Conservation (phyloP, 30 jellyfish, hydroid and myxozoan species). For the Phacellophora camtschatica region DNA sequence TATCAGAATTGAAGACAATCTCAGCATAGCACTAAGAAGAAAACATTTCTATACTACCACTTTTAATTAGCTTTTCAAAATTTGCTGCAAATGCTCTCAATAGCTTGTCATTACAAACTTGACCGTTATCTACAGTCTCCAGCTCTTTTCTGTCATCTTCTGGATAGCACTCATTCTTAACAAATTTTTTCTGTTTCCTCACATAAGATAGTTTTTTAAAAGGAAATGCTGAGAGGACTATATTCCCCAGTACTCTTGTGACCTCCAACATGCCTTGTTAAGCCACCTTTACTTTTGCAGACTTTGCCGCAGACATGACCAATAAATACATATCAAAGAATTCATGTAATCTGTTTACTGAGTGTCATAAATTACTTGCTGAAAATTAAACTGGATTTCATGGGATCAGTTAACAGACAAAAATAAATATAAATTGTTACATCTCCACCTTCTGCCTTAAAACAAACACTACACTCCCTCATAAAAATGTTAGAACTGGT, state of each 20-base stretch:
- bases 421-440: too few species aligned
- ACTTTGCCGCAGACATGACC: background rate
- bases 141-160: background rate
- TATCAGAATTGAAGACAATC: background rate
- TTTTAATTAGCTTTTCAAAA: background rate
- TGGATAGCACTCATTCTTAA: background rate
- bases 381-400: too few species aligned
- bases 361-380: too few species aligned
- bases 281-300: slow-evolving; percentile 1
- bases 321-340: too few species aligned
- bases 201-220: background rate
- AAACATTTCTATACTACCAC: background rate
- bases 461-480: too few species aligned
- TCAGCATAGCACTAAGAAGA: background rate
- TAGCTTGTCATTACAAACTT: background rate
- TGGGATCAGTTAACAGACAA: too few species aligned
- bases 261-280: background rate
- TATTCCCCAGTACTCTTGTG: background rate
- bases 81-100: background rate
- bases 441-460: too few species aligned
- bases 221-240: background rate
- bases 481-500: too few species aligned
- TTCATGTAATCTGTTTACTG: too few species aligned
- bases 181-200: background rate
- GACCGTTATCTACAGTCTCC: background rate